These are phyloP conservation scores for Trissolcus brochymenae DNA, from an alignment of 2,888 invertebrate species.

Conservation along the genomic window DNA sequence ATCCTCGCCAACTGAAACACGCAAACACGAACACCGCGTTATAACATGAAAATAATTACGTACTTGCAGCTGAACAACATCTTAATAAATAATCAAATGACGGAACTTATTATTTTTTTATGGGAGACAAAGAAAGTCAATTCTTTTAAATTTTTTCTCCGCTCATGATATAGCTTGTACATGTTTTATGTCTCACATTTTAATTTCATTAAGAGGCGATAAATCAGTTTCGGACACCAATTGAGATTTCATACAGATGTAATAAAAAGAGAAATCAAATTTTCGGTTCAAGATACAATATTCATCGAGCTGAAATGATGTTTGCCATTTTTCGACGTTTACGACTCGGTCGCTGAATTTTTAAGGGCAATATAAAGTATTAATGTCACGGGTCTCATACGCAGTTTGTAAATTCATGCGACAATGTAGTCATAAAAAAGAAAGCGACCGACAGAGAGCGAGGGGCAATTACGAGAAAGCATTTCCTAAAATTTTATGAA, in stretches of 20 bases:
- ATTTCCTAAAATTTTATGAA: background rate
- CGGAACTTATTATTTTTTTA: background rate
- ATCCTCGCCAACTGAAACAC: conserved; percentile 66
- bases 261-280: no score
- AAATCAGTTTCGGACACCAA: background rate
- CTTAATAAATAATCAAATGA: conserved; percentile 41
- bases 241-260: conserved; percentile 1
- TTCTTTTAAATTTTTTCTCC: no score
- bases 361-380: conserved; percentile 35
- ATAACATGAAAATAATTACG: conserved; percentile 41
- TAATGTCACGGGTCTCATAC: conserved; percentile 20
- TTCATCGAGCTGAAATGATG: conserved; percentile 33
- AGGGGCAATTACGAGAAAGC: conserved; percentile 17
- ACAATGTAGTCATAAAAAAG: conserved; percentile 34
- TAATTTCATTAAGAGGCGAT: background rate
- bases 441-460: conserved; percentile 8
- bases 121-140: no score
- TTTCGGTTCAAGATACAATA: conserved; percentile 14
- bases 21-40: conserved; percentile 32
- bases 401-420: conserved; percentile 38
- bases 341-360: conserved; percentile 37
- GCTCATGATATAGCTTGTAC: no score
- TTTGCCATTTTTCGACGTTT: conserved; percentile 39
- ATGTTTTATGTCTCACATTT: no score
- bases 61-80: conserved; percentile 11